Conservation (phyloP, 2,113 vertebrate genomes). For the Ctenodactylus gundi region DNA sequence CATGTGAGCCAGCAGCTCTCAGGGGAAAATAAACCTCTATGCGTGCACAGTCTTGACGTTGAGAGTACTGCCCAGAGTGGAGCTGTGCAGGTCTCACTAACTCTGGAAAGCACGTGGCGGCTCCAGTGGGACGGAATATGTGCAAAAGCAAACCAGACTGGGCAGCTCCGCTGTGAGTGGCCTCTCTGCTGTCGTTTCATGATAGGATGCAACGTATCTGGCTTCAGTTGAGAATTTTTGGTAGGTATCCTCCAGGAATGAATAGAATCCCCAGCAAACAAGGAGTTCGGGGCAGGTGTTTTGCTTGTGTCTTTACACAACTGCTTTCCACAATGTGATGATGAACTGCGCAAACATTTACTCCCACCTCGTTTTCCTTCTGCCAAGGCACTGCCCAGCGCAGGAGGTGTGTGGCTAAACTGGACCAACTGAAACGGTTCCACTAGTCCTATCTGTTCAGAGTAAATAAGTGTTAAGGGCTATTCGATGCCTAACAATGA, state of each 20-base stretch:
- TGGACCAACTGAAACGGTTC: conserved; percentile 7
- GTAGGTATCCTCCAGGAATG: neutral
- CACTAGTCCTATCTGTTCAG: neutral
- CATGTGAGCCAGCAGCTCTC: neutral
- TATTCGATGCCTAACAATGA: neutral
- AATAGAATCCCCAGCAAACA: neutral
- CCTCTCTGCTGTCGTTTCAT: neutral
- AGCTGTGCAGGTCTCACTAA: neutral
- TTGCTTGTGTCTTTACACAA: neutral
- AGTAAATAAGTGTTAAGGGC: neutral
- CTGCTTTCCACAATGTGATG: neutral
- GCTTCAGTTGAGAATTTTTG: neutral
- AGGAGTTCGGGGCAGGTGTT: neutral
- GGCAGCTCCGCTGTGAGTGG: neutral
- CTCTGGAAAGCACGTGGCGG: neutral
- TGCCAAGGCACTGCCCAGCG: neutral
- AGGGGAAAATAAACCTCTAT: no score
- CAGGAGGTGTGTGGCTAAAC: neutral
- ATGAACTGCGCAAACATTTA: conserved; percentile 7
- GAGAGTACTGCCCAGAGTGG: neutral
- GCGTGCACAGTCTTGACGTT: neutral
- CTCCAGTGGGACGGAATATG: neutral
- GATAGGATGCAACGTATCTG: neutral
- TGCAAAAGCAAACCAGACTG: neutral
- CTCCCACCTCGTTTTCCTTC: conserved; percentile 13